Conservation (phyloP, 1,140 invertebrate species). For the Cyphomyrmex costatus region DNA sequence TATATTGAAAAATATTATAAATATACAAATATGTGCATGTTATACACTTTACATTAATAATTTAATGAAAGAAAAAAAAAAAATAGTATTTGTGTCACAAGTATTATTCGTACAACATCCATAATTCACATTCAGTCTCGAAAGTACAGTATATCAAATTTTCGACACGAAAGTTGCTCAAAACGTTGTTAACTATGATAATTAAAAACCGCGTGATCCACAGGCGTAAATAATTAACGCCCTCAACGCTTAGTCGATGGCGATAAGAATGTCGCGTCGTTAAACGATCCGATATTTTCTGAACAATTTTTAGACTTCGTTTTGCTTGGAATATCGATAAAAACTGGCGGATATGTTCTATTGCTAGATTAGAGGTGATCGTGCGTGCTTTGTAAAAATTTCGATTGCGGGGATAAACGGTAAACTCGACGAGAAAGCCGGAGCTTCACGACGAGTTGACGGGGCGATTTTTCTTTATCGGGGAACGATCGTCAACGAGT, state of each 20-base stretch:
- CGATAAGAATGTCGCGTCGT: constrained; percentile 13
- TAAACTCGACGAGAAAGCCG: constrained; percentile 34
- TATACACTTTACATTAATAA: background rate
- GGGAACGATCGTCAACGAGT: constrained; percentile 52
- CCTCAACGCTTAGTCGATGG: constrained; percentile 7
- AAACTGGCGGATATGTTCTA: constrained; percentile 29
- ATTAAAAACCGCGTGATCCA: constrained; percentile 22
- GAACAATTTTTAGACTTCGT: constrained; percentile 56
- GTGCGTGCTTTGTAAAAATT: constrained; percentile 42
- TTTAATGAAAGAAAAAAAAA: background rate
- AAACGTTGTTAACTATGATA: constrained; percentile 52
- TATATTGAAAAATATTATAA: background rate
- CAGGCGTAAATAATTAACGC: constrained; percentile 27
- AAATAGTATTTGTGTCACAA: background rate
- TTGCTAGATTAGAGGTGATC: constrained; percentile 37
- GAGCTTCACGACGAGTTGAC: constrained; percentile 40
- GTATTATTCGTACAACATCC: background rate
- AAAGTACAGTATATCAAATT: constrained; percentile 39
- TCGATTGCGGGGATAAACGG: constrained; percentile 34
- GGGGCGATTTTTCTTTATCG: constrained; percentile 58
- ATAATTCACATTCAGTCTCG: constrained; percentile 33
- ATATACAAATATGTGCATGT: background rate
- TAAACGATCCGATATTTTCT: constrained; percentile 54
- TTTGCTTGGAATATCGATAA: constrained; percentile 31
- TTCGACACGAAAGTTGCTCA: constrained; percentile 54